phyloP scores from a whole-genome alignment of 2,888 invertebrate species.

The Ochlodes sylvanus region DNA sequence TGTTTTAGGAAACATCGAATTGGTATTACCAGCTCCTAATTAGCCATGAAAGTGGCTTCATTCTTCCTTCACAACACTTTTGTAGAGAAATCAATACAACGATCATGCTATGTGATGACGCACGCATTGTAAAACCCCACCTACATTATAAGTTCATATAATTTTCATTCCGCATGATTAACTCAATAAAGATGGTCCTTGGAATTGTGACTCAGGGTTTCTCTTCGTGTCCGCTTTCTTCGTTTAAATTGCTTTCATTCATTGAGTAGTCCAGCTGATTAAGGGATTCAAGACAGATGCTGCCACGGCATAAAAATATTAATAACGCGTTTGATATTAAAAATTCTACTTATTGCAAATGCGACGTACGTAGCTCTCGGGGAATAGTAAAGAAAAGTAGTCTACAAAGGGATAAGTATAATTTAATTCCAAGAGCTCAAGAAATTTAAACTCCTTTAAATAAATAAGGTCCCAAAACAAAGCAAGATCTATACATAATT shows the following conservation, averaged over 20 bases:
- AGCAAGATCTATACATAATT: too few species aligned
- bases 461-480: too few species aligned
- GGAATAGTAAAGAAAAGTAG: too few species aligned
- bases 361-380: not conserved
- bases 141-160: conserved; percentile 20
- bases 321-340: not conserved
- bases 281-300: conserved; percentile 17
- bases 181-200: conserved; percentile 27
- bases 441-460: too few species aligned
- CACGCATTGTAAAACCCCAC: conserved; percentile 30
- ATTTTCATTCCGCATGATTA: conserved; percentile 33
- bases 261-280: not conserved
- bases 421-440: too few species aligned
- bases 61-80: too few species aligned
- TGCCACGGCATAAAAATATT: not conserved
- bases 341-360: not conserved
- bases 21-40: too few species aligned
- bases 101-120: conserved; percentile 3
- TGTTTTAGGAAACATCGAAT: too few species aligned
- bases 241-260: conserved; percentile 14
- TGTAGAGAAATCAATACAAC: not conserved
- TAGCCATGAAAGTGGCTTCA: too few species aligned
- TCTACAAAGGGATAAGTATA: too few species aligned
- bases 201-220: conserved; percentile 25
- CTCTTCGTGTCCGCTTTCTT: conserved; percentile 19